Evolutionary conservation across 37 sponge, comb jelly and placozoan genomes (phyloP).

Genomic region (Geodia barretti): DNA sequence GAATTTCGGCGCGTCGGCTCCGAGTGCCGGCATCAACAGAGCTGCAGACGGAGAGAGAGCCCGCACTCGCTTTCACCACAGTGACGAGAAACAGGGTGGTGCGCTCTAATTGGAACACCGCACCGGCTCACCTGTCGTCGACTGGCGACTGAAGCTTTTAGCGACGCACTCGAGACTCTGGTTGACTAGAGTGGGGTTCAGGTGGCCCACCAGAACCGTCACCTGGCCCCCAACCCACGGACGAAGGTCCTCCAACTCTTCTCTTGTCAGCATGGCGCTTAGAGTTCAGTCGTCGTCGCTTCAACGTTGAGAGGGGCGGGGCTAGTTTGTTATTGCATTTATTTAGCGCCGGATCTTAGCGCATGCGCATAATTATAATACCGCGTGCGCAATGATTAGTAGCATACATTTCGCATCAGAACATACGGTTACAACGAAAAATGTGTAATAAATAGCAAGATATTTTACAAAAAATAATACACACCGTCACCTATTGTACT

Average conservation of each 20-base stretch:
- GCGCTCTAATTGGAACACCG: constrained; percentile 21
- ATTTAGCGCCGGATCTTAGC: no score
- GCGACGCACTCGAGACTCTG: constrained; percentile 62
- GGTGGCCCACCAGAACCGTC: constrained; percentile 45
- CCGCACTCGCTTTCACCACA: not conserved
- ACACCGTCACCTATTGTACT: no score
- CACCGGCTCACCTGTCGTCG: constrained; percentile 47
- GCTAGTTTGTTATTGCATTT: not conserved
- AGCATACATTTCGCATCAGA: no score
- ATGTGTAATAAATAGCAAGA: no score
- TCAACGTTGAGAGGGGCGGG: not conserved
- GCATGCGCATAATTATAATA: not conserved
- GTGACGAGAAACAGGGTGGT: constrained; percentile 1
- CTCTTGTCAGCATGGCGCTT: constrained; percentile 47
- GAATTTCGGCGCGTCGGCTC: constrained; percentile 43
- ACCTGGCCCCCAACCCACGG: constrained; percentile 65
- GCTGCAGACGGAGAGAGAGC: constrained; percentile 19
- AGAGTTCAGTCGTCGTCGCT: not conserved
- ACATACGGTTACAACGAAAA: no score
- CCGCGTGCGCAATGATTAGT: constrained; percentile 8
- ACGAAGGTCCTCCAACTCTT: constrained; percentile 68
- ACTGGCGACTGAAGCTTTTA: constrained; percentile 56
- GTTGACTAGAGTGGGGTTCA: constrained; percentile 34
- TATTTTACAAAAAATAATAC: no score
- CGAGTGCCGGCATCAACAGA: constrained; percentile 50